Conservation (phyloP, 2,113 vertebrate species). For the Dicentrarchus labrax region DNA sequence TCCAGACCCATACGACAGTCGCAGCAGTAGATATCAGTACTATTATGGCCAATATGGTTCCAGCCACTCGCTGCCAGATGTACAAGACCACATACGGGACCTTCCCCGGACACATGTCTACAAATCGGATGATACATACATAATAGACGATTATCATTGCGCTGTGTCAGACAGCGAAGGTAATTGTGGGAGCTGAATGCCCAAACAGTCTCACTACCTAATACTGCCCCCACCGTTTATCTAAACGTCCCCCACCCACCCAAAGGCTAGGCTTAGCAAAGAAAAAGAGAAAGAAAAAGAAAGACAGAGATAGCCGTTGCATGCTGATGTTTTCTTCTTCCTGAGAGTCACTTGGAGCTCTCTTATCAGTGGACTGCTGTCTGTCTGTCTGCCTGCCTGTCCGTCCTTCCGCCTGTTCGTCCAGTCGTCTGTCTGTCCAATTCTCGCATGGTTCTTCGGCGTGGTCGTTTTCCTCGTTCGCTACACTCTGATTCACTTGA, state of each 20-base stretch:
- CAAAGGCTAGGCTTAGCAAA: constrained; percentile 80
- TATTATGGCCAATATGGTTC: constrained; percentile 92
- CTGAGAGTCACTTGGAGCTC: constrained; percentile 75
- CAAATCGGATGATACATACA: constrained; percentile 97
- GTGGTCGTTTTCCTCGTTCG: constrained; percentile 72
- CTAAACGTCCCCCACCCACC: constrained; percentile 87
- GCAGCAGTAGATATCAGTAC: constrained; percentile 82
- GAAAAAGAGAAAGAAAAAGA: constrained; percentile 73
- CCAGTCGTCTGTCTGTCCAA: constrained; percentile 81
- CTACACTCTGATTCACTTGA: constrained; percentile 73
- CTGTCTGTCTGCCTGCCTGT: constrained; percentile 84
- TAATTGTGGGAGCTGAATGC: constrained; percentile 91
- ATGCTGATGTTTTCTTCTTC: constrained; percentile 83
- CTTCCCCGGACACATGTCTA: constrained; percentile 94
- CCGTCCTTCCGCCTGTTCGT: constrained; percentile 75
- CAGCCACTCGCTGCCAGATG: constrained; percentile 99
- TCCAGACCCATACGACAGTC: constrained; percentile 87
- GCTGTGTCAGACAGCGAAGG: constrained; percentile 99
- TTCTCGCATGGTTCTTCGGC: constrained; percentile 78
- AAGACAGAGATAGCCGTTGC: constrained; percentile 81
- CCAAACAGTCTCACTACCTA: constrained; percentile 81
- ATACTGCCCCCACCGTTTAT: constrained; percentile 79
- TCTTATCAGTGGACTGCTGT: constrained; percentile 82
- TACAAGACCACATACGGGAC: constrained; percentile 96
- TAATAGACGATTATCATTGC: constrained; percentile 98